Conservation (phyloP, 2,797 vertebrate species). For the Spondyliosoma cantharus region DNA sequence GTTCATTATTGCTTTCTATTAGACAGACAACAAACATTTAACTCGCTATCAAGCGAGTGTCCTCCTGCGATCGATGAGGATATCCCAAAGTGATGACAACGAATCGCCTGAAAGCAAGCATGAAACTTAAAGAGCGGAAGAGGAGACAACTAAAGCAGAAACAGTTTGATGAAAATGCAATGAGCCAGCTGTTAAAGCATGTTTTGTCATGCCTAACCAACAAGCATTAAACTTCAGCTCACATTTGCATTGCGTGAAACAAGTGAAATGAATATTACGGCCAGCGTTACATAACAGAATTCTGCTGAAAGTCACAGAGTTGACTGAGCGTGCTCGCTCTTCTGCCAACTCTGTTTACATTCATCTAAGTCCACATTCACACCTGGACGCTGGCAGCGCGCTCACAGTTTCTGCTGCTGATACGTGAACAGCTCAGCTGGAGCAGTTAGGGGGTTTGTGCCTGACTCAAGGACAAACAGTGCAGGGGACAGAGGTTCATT, state of each 20-base stretch:
- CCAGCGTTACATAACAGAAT: slow-evolving; percentile 43
- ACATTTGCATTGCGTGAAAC: slow-evolving; percentile 60
- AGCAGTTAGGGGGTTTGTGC: background rate
- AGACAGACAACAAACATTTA: background rate
- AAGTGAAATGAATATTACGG: slow-evolving; percentile 64
- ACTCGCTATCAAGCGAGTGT: background rate
- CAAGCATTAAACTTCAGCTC: slow-evolving; percentile 62
- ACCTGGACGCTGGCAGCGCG: slow-evolving; percentile 48
- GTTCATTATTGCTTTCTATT: background rate
- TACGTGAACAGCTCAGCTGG: slow-evolving; percentile 20
- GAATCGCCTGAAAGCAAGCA: slow-evolving; percentile 10
- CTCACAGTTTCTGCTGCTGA: slow-evolving; percentile 1
- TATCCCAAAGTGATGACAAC: slow-evolving; percentile 20
- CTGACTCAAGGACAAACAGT: slow-evolving; percentile 34
- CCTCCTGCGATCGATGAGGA: background rate
- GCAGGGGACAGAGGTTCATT: slow-evolving; percentile 1
- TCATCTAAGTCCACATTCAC: slow-evolving; percentile 44
- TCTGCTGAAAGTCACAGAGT: slow-evolving; percentile 51
- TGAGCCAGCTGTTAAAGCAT: slow-evolving; percentile 67
- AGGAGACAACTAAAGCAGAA: slow-evolving; percentile 33
- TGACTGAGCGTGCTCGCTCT: slow-evolving; percentile 42
- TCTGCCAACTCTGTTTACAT: slow-evolving; percentile 40
- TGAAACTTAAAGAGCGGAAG: slow-evolving; percentile 35
- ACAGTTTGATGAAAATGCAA: slow-evolving; percentile 58
- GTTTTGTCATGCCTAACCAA: slow-evolving; percentile 70